Percentiles rank a stretch among this genome's conserved stretches.
Evolutionary conservation across 2,888 invertebrate species (phyloP).

Genomic region (Lasioglossum marginatum): DNA sequence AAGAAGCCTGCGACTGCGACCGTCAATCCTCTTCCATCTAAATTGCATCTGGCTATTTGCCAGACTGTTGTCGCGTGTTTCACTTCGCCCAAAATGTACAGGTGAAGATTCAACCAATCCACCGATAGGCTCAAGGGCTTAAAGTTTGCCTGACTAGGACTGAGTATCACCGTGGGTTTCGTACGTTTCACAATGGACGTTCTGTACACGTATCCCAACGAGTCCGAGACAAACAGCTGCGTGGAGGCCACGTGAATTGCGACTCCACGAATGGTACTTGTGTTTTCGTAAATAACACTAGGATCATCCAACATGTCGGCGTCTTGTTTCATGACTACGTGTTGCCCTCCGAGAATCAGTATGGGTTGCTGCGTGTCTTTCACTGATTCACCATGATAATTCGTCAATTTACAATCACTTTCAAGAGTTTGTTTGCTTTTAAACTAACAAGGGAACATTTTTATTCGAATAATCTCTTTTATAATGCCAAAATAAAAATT

Average conservation of each 20-base stretch:
- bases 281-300: slow-evolving; percentile 87
- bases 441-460: not conserved
- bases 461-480: not conserved
- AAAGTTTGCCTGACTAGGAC: slow-evolving; percentile 87
- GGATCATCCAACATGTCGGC: slow-evolving; percentile 90
- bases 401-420: not conserved
- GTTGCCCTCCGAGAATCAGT: slow-evolving; percentile 89
- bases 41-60: slow-evolving; percentile 91
- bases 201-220: slow-evolving; percentile 88
- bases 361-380: slow-evolving; percentile 89
- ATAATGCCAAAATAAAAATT: not conserved
- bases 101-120: slow-evolving; percentile 95
- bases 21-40: slow-evolving; percentile 90
- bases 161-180: slow-evolving; percentile 84
- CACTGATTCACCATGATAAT: slow-evolving; percentile 83
- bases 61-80: slow-evolving; percentile 86
- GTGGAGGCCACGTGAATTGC: slow-evolving; percentile 91
- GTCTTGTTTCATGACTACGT: slow-evolving; percentile 88
- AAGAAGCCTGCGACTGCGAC: slow-evolving; percentile 90
- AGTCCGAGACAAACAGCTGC: slow-evolving; percentile 91
- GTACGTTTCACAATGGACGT: slow-evolving; percentile 81
- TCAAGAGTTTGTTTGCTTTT: not conserved
- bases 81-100: slow-evolving; percentile 93
- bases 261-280: slow-evolving; percentile 88
- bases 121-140: slow-evolving; percentile 90